Conservation (phyloP, 2,888 invertebrate species). For the Caenorhabditis angaria region DNA sequence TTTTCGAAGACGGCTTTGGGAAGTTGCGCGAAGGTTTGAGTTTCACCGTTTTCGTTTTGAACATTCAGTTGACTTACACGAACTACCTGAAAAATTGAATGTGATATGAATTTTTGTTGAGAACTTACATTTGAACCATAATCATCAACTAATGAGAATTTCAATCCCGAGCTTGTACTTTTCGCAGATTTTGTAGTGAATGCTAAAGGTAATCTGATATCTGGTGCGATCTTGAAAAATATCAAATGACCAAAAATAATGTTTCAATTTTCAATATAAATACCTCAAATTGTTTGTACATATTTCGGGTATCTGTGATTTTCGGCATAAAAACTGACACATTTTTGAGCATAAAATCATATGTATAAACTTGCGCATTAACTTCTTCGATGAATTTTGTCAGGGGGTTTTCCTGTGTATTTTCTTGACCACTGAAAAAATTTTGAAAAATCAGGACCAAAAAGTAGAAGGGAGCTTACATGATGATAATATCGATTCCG, state of each 20-base stretch:
- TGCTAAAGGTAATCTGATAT: slow-evolving; percentile 34
- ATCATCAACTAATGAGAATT: slow-evolving; percentile 23
- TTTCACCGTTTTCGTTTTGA: slow-evolving; percentile 20
- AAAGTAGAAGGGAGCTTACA: not conserved
- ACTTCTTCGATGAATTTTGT: not conserved
- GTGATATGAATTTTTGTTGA: slow-evolving; percentile 14
- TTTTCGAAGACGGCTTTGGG: not conserved
- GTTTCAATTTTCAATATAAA: not conserved
- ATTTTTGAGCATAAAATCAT: not conserved
- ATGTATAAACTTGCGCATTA: not conserved
- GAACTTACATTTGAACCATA: slow-evolving; percentile 18
- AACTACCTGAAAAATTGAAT: slow-evolving; percentile 21
- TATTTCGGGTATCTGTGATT: not conserved
- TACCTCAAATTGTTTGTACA: not conserved
- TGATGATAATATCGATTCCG: not conserved
- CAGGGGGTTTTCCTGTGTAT: not conserved
- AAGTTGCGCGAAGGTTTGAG: not conserved
- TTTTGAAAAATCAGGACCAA: not conserved
- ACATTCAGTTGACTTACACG: slow-evolving; percentile 17
- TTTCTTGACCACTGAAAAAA: not conserved
- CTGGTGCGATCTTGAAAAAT: slow-evolving; percentile 27
- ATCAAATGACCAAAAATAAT: not conserved
- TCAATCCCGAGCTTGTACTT: slow-evolving; percentile 26
- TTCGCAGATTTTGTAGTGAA: slow-evolving; percentile 35
- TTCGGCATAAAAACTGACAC: not conserved